Evolutionary conservation across 2,888 invertebrate genomes (phyloP).

Genomic region (Tipula lateralis): DNA sequence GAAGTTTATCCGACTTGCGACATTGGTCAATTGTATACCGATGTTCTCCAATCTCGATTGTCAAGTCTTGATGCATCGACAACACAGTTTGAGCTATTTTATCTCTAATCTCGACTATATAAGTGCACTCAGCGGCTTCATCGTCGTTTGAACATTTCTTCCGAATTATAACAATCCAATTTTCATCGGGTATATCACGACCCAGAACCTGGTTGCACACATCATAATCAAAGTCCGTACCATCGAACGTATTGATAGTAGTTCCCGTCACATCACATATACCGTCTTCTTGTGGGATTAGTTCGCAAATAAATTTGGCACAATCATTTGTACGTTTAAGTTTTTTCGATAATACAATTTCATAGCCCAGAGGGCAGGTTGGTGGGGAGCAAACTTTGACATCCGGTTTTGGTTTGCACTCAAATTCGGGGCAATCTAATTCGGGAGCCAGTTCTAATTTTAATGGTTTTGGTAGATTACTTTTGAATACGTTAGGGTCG

Average conservation of each 20-base stretch:
- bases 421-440: slow-evolving; percentile 45
- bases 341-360: slow-evolving; percentile 47
- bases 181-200: slow-evolving; percentile 59
- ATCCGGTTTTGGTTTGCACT: slow-evolving; percentile 43
- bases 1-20: slow-evolving; percentile 44
- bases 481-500: slow-evolving; percentile 34
- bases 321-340: slow-evolving; percentile 46
- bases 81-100: slow-evolving; percentile 53
- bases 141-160: slow-evolving; percentile 57
- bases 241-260: slow-evolving; percentile 75
- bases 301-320: slow-evolving; percentile 59
- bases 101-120: slow-evolving; percentile 59
- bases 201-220: slow-evolving; percentile 76
- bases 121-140: slow-evolving; percentile 52
- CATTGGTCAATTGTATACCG: slow-evolving; percentile 47
- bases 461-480: slow-evolving; percentile 39
- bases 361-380: slow-evolving; percentile 58
- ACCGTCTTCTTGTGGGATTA: slow-evolving; percentile 59
- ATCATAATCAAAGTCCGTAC: slow-evolving; percentile 72
- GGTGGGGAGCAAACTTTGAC: slow-evolving; percentile 46
- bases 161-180: slow-evolving; percentile 66
- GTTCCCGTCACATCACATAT: slow-evolving; percentile 63
- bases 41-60: slow-evolving; percentile 64
- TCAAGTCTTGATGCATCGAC: slow-evolving; percentile 54
- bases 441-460: slow-evolving; percentile 26